Evolutionary conservation across 2,113 vertebrate species (phyloP).

Genomic region (Sebastes schlegelii): DNA sequence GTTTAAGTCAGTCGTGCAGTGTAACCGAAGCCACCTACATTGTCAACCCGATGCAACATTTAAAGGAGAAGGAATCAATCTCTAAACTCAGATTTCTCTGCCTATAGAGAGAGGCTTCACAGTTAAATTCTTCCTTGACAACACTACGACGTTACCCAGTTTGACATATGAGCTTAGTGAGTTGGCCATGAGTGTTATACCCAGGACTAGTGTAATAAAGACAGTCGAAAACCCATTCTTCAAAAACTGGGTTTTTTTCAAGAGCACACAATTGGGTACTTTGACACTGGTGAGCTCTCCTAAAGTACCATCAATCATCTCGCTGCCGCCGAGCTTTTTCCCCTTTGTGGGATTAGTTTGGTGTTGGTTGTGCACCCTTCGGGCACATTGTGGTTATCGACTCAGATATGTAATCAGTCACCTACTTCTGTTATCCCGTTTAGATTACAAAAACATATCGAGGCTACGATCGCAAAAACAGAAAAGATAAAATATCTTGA

Average conservation of each 20-base stretch:
- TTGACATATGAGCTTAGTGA: slow-evolving; percentile 57
- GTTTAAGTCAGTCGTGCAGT: slow-evolving; percentile 11
- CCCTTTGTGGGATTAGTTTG: slow-evolving; percentile 59
- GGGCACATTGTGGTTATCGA: slow-evolving; percentile 39
- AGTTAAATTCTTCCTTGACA: slow-evolving; percentile 27
- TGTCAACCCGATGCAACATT: slow-evolving; percentile 17
- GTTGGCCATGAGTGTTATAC: slow-evolving; percentile 50
- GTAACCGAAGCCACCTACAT: slow-evolving; percentile 28
- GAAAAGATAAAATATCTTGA: slow-evolving; percentile 23
- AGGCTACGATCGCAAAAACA: not conserved
- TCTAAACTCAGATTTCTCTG: slow-evolving; percentile 1
- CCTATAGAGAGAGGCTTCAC: slow-evolving; percentile 33
- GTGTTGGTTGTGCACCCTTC: slow-evolving; percentile 50
- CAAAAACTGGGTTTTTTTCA: slow-evolving; percentile 47
- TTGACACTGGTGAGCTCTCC: slow-evolving; percentile 65
- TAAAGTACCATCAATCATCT: slow-evolving; percentile 68
- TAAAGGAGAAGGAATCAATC: not conserved
- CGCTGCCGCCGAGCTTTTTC: slow-evolving; percentile 35
- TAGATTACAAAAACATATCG: slow-evolving; percentile 1
- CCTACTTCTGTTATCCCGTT: slow-evolving; percentile 9
- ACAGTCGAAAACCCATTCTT: slow-evolving; percentile 61
- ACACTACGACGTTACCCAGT: not conserved
- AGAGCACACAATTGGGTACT: slow-evolving; percentile 67
- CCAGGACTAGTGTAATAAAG: slow-evolving; percentile 56
- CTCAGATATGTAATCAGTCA: slow-evolving; percentile 49